Percentiles rank a stretch among this genome's conserved stretches.
Conservation (phyloP, 2,113 vertebrate genomes). For the Psammodynastes pulverulentus region DNA sequence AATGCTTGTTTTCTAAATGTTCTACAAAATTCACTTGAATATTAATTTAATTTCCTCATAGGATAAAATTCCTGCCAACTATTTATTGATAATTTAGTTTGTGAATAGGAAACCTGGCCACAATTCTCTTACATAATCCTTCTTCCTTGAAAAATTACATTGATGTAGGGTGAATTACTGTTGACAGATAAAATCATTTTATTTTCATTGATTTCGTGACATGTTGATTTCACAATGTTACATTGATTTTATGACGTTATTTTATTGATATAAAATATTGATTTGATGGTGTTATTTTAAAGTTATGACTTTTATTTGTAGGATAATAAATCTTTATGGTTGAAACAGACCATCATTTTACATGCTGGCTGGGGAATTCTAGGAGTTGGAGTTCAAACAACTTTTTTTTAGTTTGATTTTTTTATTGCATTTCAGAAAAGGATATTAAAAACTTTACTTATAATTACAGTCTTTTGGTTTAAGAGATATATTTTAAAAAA, state of each 20-base stretch:
- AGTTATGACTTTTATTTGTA: background rate
- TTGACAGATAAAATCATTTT: background rate
- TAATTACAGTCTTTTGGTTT: background rate
- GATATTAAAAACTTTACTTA: background rate
- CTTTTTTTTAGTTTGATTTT: background rate
- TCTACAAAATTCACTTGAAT: background rate
- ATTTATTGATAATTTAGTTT: background rate
- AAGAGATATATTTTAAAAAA: background rate
- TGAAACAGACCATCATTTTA: background rate
- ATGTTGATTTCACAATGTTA: background rate
- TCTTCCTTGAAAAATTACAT: background rate
- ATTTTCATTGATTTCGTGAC: background rate
- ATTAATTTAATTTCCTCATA: background rate
- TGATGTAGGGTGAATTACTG: background rate
- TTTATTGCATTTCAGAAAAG: background rate
- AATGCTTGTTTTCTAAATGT: background rate
- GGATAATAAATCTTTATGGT: background rate
- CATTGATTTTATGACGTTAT: background rate
- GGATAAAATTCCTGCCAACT: background rate
- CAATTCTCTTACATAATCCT: background rate
- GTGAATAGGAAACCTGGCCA: background rate
- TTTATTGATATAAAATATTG: background rate
- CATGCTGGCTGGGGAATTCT: background rate
- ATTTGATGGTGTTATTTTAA: background rate
- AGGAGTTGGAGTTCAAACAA: background rate